Evolutionary conservation across 2,113 vertebrate species (phyloP), one percentile per base, ranked within the genome.

Genomic region (Lontra canadensis): DNA sequence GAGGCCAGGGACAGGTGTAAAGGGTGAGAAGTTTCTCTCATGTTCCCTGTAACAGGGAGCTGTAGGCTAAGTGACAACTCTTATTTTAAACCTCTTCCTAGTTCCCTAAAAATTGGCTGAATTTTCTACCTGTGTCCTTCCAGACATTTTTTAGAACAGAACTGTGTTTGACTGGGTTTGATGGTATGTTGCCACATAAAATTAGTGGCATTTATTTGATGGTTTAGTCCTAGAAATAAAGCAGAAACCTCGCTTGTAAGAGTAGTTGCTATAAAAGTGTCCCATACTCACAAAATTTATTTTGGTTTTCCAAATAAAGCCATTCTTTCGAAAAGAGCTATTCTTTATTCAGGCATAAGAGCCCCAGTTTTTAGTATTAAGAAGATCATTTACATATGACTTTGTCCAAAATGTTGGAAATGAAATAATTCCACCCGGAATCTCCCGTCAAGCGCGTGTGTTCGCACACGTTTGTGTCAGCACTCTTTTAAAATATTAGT

Each of bases 251-350:
- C 36, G 42, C 73, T 86, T 59, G 3, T 96, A 26, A 74, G 25
- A 67, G 12, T 23, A 57, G 73, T 78, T 92, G 23, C 20, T 89
- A 1, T 71, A 23, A 81, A 76, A 74, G 63, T 59, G 7, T 87
- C 61, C 25, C 9, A 31, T 69, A 59, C 55, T 34, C 69, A 80
- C 29, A 84, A 55, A 39, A 88, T 61, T 74, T 17, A 71, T 94
- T 88, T 89, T 52, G 57, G 55, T 80, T 88, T 90, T 71, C 71
- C 63, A 82, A 67, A 52, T 42, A 52, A 71, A 94, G 29, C 52
- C 59, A 36, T 91, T 94, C 36, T 97, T 63, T 82, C n/a, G 15
- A 79, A 49, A 88, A 29, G 1, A 93, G 13, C 57, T 83, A 7
- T 18, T 69, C 80, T 93, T 82, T 79, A 67, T 65, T 85, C 34